Conservation (phyloP, 2,113 vertebrate species). For the Caranx melampygus region DNA sequence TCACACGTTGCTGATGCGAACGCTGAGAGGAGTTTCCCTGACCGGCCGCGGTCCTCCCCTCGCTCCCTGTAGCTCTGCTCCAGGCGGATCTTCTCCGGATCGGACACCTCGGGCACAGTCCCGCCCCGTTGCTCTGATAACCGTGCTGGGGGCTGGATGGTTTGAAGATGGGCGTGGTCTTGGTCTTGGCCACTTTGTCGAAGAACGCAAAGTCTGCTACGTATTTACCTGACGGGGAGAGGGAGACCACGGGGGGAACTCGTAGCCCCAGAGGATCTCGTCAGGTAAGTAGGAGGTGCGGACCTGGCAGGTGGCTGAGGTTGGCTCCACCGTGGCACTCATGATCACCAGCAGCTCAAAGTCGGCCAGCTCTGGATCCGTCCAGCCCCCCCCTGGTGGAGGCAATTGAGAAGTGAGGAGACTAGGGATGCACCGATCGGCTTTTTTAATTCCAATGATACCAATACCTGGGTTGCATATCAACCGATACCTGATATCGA, state of each 20-base stretch:
- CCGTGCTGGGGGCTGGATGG: constrained; percentile 72
- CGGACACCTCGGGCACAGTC: constrained; percentile 68
- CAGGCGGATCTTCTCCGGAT: constrained; percentile 90
- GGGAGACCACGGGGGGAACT: constrained; percentile 95
- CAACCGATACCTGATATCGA: no score
- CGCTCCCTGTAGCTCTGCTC: constrained; percentile 87
- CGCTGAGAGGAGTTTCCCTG: constrained; percentile 87
- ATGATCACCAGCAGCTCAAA: constrained; percentile 96
- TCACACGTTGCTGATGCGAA: constrained; percentile 94
- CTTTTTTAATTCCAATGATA: no score
- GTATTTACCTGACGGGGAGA: constrained; percentile 96
- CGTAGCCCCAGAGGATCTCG: constrained; percentile 98
- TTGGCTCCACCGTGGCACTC: constrained; percentile 95
- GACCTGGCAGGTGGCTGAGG: constrained; percentile 96
- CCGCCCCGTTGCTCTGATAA: constrained; percentile 74
- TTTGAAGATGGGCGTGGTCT: constrained; percentile 80
- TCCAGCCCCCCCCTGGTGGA: constrained; percentile 79
- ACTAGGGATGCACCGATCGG: no score
- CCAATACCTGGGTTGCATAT: no score
- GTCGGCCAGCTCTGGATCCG: constrained; percentile 89
- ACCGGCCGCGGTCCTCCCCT: constrained; percentile 77
- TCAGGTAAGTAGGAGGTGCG: constrained; percentile 97
- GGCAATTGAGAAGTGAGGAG: not conserved
- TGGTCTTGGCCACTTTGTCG: constrained; percentile 92
- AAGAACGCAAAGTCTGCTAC: constrained; percentile 96